These are phyloP conservation scores for Coelinius sp. DNA, from an alignment of 2,888 invertebrate genomes.

Conservation along the genomic window DNA sequence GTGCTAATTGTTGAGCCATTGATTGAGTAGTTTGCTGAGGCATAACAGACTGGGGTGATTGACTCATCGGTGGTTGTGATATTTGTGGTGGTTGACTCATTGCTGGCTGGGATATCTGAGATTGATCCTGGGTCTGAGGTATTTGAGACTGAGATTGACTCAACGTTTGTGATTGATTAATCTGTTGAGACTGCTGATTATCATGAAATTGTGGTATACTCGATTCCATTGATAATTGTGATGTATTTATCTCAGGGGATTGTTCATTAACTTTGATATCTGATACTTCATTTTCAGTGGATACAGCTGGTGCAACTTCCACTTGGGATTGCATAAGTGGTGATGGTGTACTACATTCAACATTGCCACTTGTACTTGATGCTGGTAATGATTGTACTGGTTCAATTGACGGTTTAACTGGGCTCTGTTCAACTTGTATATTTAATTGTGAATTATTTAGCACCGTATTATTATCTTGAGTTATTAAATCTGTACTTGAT, in stretches of 20 bases:
- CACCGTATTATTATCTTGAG: constrained; percentile 55
- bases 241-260: constrained; percentile 56
- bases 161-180: constrained; percentile 34
- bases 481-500: constrained; percentile 44
- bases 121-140: constrained; percentile 35
- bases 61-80: constrained; percentile 42
- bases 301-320: constrained; percentile 51
- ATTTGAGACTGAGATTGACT: constrained; percentile 49
- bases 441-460: constrained; percentile 57
- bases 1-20: constrained; percentile 40
- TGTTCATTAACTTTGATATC: constrained; percentile 57
- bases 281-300: constrained; percentile 55
- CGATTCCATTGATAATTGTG: constrained; percentile 46
- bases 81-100: constrained; percentile 39
- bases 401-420: constrained; percentile 52
- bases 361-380: constrained; percentile 65
- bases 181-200: constrained; percentile 39
- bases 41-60: constrained; percentile 35
- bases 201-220: constrained; percentile 50
- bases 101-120: constrained; percentile 43
- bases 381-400: constrained; percentile 66
- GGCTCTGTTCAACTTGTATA: constrained; percentile 55
- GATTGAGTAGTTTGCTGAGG: constrained; percentile 20
- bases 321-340: constrained; percentile 53
- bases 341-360: constrained; percentile 56